Evolutionary conservation across 2,888 invertebrate species (phyloP).

Genomic region (Scrobipalpa atriplicella): DNA sequence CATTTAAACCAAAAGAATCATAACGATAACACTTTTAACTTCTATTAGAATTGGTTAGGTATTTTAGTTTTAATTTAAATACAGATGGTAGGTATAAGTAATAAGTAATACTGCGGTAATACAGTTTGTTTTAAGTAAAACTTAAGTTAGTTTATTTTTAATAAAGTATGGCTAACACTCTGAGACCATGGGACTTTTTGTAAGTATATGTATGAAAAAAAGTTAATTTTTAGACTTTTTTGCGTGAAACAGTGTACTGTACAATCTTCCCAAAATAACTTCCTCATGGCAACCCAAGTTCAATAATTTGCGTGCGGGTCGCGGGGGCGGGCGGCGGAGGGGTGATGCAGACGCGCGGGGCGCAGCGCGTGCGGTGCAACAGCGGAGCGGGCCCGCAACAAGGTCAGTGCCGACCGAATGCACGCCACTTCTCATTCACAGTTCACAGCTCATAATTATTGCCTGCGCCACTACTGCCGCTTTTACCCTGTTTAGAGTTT

Average conservation of each 20-base stretch:
- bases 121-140: no score
- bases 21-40: no score
- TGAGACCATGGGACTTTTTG: no score
- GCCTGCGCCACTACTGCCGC: constrained; percentile 13
- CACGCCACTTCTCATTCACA: constrained; percentile 20
- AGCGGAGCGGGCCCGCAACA: constrained; percentile 17
- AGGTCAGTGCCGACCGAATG: constrained; percentile 21
- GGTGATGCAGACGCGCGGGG: constrained; percentile 5
- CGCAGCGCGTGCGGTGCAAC: constrained; percentile 21
- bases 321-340: background rate
- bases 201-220: no score
- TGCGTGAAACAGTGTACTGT: background rate
- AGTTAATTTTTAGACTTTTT: no score
- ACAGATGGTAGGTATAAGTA: no score
- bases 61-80: no score
- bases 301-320: constrained; percentile 20
- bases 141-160: no score
- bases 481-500: constrained; percentile 8
- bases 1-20: no score
- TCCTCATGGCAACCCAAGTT: constrained; percentile 8
- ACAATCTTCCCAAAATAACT: background rate
- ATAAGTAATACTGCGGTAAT: no score
- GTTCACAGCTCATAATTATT: constrained; percentile 18
- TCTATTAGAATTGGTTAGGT: no score
- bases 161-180: no score